These are phyloP conservation scores for Agrenia bidenticulata DNA, from an alignment of 2,888 invertebrate genomes.

Conservation along the genomic window DNA sequence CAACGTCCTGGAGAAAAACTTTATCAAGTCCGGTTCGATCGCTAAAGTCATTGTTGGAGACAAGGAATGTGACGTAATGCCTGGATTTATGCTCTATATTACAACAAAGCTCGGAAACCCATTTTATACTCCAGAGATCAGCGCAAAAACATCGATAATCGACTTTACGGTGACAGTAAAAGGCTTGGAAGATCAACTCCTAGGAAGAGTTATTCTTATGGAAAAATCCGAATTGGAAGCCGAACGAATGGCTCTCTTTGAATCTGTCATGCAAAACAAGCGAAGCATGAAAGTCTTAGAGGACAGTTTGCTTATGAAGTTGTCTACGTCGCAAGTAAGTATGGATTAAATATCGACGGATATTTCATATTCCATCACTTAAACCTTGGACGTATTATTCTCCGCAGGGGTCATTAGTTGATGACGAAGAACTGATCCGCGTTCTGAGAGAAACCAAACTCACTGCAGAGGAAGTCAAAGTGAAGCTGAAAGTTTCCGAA, in stretches of 20 bases:
- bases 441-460: slow-evolving; percentile 83
- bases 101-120: slow-evolving; percentile 96
- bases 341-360: not conserved
- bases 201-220: slow-evolving; percentile 89
- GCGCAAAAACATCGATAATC: slow-evolving; percentile 93
- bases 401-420: slow-evolving; percentile 78
- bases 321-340: slow-evolving; percentile 77
- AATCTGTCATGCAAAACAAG: slow-evolving; percentile 95
- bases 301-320: slow-evolving; percentile 83
- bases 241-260: slow-evolving; percentile 87
- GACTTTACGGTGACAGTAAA: slow-evolving; percentile 97
- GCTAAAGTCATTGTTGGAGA: slow-evolving; percentile 91
- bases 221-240: slow-evolving; percentile 95
- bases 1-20: slow-evolving; percentile 95
- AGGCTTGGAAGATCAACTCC: slow-evolving; percentile 89
- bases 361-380: not conserved
- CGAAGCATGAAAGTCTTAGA: slow-evolving; percentile 93
- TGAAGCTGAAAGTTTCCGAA: slow-evolving; percentile 87
- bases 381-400: not conserved
- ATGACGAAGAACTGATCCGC: slow-evolving; percentile 90
- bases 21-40: slow-evolving; percentile 94
- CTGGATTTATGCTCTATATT: slow-evolving; percentile 87
- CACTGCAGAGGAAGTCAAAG: slow-evolving; percentile 85
- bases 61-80: slow-evolving; percentile 95
- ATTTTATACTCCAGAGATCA: slow-evolving; percentile 93